phyloP scores from a whole-genome alignment of 2,888 invertebrate species.

The Mactromeris polynyma region DNA sequence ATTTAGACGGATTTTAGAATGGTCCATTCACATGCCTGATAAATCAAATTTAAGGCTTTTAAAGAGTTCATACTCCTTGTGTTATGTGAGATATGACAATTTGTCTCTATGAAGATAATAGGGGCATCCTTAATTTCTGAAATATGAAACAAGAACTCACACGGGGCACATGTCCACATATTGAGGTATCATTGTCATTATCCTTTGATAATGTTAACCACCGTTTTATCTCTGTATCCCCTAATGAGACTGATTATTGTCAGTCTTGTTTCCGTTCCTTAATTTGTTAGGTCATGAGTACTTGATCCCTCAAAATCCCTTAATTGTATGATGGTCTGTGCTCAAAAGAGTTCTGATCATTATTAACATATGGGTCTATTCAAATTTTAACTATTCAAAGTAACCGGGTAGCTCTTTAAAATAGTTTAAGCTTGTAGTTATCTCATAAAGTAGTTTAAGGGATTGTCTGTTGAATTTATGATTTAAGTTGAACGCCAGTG shows the following conservation, averaged over 20 bases:
- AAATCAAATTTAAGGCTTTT: too few relatives aligned
- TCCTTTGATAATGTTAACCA: not conserved
- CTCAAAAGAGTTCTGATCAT: not conserved
- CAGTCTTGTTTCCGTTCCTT: not conserved
- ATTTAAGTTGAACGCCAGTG: not conserved
- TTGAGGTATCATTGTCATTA: not conserved
- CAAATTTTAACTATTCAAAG: not conserved
- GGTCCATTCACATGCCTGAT: too few relatives aligned
- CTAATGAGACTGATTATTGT: not conserved
- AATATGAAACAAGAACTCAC: too few relatives aligned
- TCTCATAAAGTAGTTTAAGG: not conserved
- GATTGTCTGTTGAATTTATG: not conserved
- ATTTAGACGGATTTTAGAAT: too few relatives aligned
- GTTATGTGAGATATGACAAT: too few relatives aligned
- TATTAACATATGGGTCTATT: not conserved
- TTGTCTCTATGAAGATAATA: too few relatives aligned
- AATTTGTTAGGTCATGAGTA: constrained; percentile 4
- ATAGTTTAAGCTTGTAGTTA: not conserved
- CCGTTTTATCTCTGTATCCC: not conserved
- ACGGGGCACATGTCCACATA: too few relatives aligned
- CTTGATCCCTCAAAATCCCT: not conserved
- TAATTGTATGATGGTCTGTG: not conserved
- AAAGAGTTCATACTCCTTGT: too few relatives aligned
- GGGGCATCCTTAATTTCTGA: too few relatives aligned
- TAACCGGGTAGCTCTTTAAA: not conserved